Evolutionary conservation across 2,797 vertebrate genomes (phyloP).

Genomic region (Pipistrellus pipistrellus): DNA sequence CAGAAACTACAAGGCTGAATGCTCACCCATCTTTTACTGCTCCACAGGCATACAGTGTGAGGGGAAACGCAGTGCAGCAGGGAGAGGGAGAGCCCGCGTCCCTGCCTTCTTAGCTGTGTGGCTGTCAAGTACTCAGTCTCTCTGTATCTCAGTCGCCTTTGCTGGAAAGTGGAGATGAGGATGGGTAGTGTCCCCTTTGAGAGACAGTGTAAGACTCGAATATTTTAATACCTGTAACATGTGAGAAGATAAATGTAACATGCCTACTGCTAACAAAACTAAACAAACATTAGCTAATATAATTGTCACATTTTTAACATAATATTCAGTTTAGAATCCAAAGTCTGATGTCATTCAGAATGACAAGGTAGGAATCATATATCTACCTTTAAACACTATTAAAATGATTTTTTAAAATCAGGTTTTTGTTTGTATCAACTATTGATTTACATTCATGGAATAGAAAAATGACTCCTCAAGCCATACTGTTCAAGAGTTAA

Average conservation of each 20-base stretch:
- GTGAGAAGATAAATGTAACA: neutral
- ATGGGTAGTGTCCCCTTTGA: neutral
- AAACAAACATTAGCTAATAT: neutral
- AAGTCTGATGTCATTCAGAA: neutral
- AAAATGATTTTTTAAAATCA: conserved; percentile 52
- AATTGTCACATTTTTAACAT: conserved; percentile 13
- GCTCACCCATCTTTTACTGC: conserved; percentile 29
- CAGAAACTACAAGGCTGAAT: conserved; percentile 36
- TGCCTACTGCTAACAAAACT: neutral
- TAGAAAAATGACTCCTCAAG: neutral
- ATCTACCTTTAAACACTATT: conserved; percentile 11
- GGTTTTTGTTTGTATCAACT: conserved; percentile 9
- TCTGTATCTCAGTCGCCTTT: neutral
- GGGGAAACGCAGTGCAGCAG: neutral
- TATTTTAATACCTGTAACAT: neutral
- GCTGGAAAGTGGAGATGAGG: neutral
- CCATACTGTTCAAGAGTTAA: neutral
- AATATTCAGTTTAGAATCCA: neutral
- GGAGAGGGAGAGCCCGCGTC: neutral
- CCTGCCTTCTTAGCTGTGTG: neutral
- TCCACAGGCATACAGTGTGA: neutral
- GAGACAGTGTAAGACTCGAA: neutral
- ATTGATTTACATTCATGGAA: neutral
- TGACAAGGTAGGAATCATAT: neutral
- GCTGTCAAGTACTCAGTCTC: neutral